phyloP scores from a whole-genome alignment of 1,140 invertebrate genomes.

The Ylistrum balloti region DNA sequence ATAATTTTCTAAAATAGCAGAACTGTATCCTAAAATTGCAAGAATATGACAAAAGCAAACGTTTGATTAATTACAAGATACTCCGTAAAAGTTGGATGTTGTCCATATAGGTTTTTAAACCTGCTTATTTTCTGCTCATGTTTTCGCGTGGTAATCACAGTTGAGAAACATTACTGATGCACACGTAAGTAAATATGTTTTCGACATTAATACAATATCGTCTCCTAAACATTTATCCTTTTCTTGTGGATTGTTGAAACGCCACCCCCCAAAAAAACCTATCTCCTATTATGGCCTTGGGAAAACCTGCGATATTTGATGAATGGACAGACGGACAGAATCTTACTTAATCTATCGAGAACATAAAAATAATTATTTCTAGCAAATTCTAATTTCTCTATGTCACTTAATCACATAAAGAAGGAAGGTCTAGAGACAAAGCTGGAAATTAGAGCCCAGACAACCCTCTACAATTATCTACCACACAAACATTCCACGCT shows the following conservation, averaged over 20 bases:
- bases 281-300: conserved; percentile 11
- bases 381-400: conserved; percentile 40
- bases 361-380: conserved; percentile 40
- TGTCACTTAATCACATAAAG: conserved; percentile 39
- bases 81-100: not conserved
- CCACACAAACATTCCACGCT: not conserved
- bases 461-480: conserved; percentile 3
- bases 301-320: conserved; percentile 38
- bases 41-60: conserved; percentile 12
- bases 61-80: conserved; percentile 3
- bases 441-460: conserved; percentile 37
- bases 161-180: not conserved
- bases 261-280: conserved; percentile 24
- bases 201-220: conserved; percentile 12
- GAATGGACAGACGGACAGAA: conserved; percentile 31
- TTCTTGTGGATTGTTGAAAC: not conserved
- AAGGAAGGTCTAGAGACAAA: conserved; percentile 38
- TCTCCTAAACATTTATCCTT: conserved; percentile 25
- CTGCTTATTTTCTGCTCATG: conserved; percentile 38
- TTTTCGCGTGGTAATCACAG: conserved; percentile 16
- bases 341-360: conserved; percentile 29
- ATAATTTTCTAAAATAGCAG: conserved; percentile 35
- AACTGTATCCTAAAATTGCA: not conserved
- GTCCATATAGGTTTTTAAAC: conserved; percentile 11
- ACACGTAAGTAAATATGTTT: conserved; percentile 10